A percentile compares a stretch with the other conserved stretches of the same genome.
Conservation (phyloP, 1,140 invertebrate species). For the Grapholita molesta region DNA sequence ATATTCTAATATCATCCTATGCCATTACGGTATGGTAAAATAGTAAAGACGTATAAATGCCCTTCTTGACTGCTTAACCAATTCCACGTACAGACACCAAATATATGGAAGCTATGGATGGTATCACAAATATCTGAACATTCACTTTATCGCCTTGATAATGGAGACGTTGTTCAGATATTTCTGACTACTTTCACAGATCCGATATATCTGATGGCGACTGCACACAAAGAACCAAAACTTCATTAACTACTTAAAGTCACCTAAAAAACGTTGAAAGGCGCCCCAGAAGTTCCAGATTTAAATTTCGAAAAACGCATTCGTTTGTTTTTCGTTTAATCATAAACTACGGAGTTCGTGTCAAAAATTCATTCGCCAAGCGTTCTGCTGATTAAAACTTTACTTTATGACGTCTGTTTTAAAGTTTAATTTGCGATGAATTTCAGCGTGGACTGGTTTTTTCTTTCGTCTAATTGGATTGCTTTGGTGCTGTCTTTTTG, state of each 20-base stretch:
- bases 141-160: no score
- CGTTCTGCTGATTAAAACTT: conserved; percentile 17
- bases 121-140: no score
- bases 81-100: no score
- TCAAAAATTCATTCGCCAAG: conserved; percentile 19
- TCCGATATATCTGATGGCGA: no score
- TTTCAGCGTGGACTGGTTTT: background rate
- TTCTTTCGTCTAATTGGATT: conserved; percentile 4
- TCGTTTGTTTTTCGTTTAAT: conserved; percentile 3
- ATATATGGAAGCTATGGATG: no score
- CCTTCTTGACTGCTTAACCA: no score
- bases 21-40: no score
- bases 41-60: no score
- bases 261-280: background rate
- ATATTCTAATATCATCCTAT: no score
- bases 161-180: no score
- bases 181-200: no score
- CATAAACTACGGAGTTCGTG: conserved; percentile 10
- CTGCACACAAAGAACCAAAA: no score
- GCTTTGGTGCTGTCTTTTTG: conserved; percentile 1
- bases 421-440: conserved; percentile 18
- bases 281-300: background rate
- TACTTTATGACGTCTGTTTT: conserved; percentile 17
- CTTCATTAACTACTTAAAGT: background rate
- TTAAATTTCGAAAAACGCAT: conserved; percentile 11